Conservation (phyloP, 2,888 invertebrate genomes). For the Napeogenes inachia region DNA sequence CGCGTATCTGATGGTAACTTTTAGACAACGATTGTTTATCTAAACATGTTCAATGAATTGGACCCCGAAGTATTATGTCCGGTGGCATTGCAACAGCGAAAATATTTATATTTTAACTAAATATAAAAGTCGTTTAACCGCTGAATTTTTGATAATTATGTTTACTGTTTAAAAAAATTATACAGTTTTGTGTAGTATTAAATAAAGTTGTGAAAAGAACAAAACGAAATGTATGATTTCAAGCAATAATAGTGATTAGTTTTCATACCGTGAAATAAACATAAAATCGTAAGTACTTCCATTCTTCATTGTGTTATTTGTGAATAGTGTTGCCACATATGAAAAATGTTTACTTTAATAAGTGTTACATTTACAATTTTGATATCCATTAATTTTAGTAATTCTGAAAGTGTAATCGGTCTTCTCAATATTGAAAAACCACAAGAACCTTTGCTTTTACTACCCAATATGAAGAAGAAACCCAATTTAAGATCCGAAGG, state of each 20-base stretch:
- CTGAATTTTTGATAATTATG: too few relatives aligned
- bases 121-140: too few relatives aligned
- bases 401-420: conserved; percentile 19
- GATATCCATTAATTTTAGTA: conserved; percentile 8
- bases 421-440: conserved; percentile 19
- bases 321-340: background rate
- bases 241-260: conserved; percentile 26
- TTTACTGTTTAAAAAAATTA: too few relatives aligned
- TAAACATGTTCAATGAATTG: too few relatives aligned
- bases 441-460: conserved; percentile 15
- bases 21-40: too few relatives aligned
- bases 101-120: too few relatives aligned
- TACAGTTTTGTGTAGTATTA: too few relatives aligned
- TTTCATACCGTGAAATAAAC: conserved; percentile 29
- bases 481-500: conserved; percentile 31
- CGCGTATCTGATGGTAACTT: too few relatives aligned
- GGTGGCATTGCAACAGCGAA: too few relatives aligned
- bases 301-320: background rate
- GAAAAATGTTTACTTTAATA: conserved; percentile 13
- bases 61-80: too few relatives aligned
- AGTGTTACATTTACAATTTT: conserved; percentile 8
- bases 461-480: conserved; percentile 20
- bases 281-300: background rate
- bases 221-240: background rate
- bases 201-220: too few relatives aligned